Conservation (phyloP, 1,140 invertebrate species). For the Orchesella cincta region DNA sequence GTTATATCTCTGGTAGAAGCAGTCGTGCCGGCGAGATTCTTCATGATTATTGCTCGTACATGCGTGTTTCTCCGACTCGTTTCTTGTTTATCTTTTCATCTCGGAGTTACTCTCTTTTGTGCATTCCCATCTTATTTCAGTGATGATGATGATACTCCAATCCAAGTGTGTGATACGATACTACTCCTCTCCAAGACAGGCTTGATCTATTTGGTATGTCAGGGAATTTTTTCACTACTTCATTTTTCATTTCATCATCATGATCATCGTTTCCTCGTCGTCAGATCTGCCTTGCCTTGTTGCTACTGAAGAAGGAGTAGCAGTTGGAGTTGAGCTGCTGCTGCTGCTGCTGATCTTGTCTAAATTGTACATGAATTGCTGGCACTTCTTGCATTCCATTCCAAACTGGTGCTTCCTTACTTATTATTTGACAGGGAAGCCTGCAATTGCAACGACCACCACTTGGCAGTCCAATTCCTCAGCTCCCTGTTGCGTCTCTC, state of each 20-base stretch:
- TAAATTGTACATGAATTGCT: slow-evolving; percentile 20
- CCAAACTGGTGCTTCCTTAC: not conserved
- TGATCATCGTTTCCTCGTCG: not conserved
- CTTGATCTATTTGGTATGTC: slow-evolving; percentile 27
- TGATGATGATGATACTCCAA: not conserved
- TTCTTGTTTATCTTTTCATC: slow-evolving; percentile 10
- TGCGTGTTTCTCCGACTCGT: not conserved
- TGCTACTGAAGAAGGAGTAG: slow-evolving; percentile 15
- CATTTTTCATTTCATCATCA: slow-evolving; percentile 28
- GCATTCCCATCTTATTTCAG: not conserved
- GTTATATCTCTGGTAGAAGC: not conserved
- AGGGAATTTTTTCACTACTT: slow-evolving; percentile 22
- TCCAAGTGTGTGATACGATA: not conserved
- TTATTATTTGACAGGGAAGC: too few relatives aligned
- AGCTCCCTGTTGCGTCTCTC: not conserved
- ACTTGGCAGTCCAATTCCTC: not conserved
- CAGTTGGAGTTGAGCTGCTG: slow-evolving; percentile 16
- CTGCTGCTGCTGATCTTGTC: slow-evolving; percentile 6
- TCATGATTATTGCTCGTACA: not conserved
- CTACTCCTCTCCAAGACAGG: not conserved
- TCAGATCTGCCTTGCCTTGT: slow-evolving; percentile 26
- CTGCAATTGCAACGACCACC: too few relatives aligned
- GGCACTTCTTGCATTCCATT: slow-evolving; percentile 25
- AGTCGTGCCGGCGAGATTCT: not conserved
- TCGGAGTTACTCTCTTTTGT: not conserved